Evolutionary conservation across 1,140 invertebrate species (phyloP).

Genomic region (Glossosoma conforme): DNA sequence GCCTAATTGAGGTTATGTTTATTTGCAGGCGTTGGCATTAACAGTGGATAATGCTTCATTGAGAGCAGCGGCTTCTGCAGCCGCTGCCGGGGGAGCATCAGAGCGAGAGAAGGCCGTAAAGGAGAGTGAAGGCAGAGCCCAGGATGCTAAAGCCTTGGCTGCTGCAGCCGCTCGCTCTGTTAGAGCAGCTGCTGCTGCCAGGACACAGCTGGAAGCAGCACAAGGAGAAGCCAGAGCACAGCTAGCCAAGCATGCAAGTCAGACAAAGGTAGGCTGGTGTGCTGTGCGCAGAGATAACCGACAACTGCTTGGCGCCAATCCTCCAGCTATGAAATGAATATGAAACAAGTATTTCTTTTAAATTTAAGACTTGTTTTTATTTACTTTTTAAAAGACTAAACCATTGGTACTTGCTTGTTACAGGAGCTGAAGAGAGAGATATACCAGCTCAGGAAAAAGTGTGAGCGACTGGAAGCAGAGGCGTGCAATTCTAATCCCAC

Average conservation of each 20-base stretch:
- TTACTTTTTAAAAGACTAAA: no score
- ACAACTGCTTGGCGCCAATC: constrained; percentile 2
- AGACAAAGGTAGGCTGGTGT: constrained; percentile 37
- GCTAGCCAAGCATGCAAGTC: constrained; percentile 45
- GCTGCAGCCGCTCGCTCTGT: constrained; percentile 37
- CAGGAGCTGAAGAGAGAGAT: constrained; percentile 46
- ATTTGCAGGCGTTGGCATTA: constrained; percentile 39
- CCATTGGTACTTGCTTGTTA: no score
- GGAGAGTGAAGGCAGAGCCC: constrained; percentile 37
- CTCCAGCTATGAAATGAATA: no score
- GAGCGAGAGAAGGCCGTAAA: constrained; percentile 33
- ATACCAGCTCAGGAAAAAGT: constrained; percentile 32
- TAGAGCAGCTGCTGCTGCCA: constrained; percentile 37
- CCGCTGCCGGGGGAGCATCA: constrained; percentile 26
- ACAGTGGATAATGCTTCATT: constrained; percentile 40
- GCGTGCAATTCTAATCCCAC: not conserved
- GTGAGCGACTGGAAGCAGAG: constrained; percentile 19
- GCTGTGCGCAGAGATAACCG: no score
- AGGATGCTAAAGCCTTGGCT: constrained; percentile 40
- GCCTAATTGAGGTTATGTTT: no score
- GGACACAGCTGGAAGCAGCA: constrained; percentile 35
- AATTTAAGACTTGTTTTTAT: no score
- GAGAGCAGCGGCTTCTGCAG: constrained; percentile 31
- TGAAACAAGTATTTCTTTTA: no score
- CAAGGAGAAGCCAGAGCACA: constrained; percentile 38